Evolutionary conservation across 2,113 vertebrate genomes (phyloP), one percentile per base, ranked within the genome.

Genomic region (Nesospiza acunhae): DNA sequence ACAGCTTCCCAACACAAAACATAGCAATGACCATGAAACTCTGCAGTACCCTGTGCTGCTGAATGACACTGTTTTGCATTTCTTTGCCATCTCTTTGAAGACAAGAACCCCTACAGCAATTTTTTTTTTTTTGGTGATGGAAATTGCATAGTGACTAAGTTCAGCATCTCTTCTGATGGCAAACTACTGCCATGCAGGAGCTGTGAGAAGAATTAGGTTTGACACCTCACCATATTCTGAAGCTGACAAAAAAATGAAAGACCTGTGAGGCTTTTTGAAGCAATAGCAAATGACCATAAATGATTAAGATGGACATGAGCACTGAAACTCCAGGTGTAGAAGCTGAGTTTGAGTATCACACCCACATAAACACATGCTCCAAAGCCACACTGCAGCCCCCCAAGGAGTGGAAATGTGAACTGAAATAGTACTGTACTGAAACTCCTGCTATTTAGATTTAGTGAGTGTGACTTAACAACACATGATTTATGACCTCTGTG

Each of bases 381-480:
- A 56, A 74, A 67, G 77, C 37, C 44, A 28, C 42, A 7, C 22
- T 46, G 10, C 33, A 60, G 39, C 6, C 22, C 37, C 15, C 60
- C 0, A 1, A 81, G 53, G 19, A 37, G 15, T 82, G 31, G 24
- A 72, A 76, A 84, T 89, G 26, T 35, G 27, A 4, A 15, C 8
- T 60, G 39, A 89, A 84, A 59, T 44, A 37, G 7, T 63, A 16
- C 26, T 52, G 13, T 44, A 55, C 37, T 41, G 46, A 66, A 80
- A 78, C 20, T 53, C 39, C 13, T 59, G n/a, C 17, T 84, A 10
- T 72, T 59, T 47, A 35, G 13, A 74, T 74, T 74, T 55, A 70
- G 26, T 0, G 0, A 39, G 10, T 13, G 27, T 78, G 80, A 63
- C 56, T 58, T 55, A 31, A 31, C 0, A 6, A 16, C 23, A 15